phyloP scores from a whole-genome alignment of 2,888 invertebrate species.

The Icerya purchasi region DNA sequence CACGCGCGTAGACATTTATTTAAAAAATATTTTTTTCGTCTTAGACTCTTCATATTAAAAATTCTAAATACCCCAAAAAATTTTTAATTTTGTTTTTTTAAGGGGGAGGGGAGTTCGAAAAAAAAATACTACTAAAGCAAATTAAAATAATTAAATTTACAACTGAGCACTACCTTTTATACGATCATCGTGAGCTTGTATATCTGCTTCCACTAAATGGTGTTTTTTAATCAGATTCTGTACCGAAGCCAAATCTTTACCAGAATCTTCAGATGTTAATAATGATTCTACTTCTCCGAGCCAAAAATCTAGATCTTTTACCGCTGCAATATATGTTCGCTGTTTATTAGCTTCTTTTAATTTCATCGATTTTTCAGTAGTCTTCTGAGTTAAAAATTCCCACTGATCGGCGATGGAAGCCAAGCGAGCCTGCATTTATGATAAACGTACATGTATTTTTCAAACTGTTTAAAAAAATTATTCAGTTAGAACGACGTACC shows the following conservation, averaged over 20 bases:
- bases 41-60: no score
- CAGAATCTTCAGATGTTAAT: slow-evolving; percentile 85
- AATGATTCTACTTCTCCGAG: slow-evolving; percentile 94
- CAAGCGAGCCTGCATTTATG: slow-evolving; percentile 33
- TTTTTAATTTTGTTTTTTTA: no score
- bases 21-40: no score
- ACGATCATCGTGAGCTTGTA: slow-evolving; percentile 86
- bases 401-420: slow-evolving; percentile 94
- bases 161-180: slow-evolving; percentile 43
- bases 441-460: neutral
- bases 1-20: no score
- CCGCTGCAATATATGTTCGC: slow-evolving; percentile 95
- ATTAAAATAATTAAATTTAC: neutral
- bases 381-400: slow-evolving; percentile 95
- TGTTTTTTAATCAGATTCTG: slow-evolving; percentile 98
- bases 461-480: no score
- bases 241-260: slow-evolving; percentile 92
- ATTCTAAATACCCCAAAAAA: no score
- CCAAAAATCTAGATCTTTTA: slow-evolving; percentile 99
- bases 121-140: neutral
- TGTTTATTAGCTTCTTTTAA: slow-evolving; percentile 98
- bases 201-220: slow-evolving; percentile 93
- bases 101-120: no score
- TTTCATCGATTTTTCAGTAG: slow-evolving; percentile 92
- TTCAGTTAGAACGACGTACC: no score